These are phyloP conservation scores for Tympanuchus pallidicinctus DNA, from an alignment of 2,113 vertebrate genomes.

Conservation along the genomic window DNA sequence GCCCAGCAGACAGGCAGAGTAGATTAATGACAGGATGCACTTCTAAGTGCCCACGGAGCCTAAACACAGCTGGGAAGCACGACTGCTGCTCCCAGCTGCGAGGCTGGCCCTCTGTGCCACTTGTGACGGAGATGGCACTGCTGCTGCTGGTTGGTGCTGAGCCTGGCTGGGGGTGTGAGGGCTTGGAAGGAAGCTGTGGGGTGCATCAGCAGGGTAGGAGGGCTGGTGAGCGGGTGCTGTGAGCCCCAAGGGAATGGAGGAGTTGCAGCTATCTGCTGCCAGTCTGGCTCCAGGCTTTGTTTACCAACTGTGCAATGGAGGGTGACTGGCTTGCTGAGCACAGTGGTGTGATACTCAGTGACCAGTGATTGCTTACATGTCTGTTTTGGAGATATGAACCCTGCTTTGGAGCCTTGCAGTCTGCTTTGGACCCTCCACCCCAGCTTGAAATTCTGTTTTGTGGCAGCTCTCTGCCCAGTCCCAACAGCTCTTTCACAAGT, in stretches of 20 bases:
- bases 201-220: neutral
- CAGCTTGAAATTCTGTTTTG: neutral
- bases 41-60: neutral
- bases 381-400: neutral
- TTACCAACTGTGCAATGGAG: neutral
- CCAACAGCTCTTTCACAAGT: neutral
- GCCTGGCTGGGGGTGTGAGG: neutral
- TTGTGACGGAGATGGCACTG: neutral
- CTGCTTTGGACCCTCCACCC: neutral
- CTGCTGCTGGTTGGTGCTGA: neutral
- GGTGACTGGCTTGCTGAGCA: neutral
- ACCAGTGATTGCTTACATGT: neutral
- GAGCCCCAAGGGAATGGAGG: neutral
- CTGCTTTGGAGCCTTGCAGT: neutral
- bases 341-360: neutral
- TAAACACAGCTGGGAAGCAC: neutral
- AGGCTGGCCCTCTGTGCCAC: neutral
- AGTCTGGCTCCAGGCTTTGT: neutral
- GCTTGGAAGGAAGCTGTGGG: neutral
- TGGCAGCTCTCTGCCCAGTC: neutral
- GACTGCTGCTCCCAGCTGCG: neutral
- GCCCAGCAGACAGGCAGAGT: neutral
- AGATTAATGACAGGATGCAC: neutral
- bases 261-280: neutral
- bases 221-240: neutral